Conservation (phyloP, 2,797 vertebrate species). For the Megaceryle alcyon region DNA sequence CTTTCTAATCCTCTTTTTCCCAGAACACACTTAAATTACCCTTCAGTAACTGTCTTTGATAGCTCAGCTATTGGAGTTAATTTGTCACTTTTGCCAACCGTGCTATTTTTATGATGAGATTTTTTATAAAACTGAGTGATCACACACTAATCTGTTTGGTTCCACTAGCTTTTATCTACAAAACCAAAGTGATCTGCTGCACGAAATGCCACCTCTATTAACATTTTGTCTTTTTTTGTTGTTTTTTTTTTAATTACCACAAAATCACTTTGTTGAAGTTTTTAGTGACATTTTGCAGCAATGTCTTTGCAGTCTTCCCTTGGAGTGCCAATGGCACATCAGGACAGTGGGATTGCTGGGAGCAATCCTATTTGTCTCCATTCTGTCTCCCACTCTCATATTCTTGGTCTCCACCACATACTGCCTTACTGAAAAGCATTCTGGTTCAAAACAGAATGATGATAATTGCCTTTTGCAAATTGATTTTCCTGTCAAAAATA, state of each 20-base stretch:
- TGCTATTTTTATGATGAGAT: slow-evolving; percentile 4
- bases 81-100: slow-evolving; percentile 27
- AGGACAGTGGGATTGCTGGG: neutral
- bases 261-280: neutral
- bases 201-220: neutral
- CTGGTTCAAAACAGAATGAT: neutral
- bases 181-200: neutral
- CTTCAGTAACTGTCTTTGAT: slow-evolving; percentile 27
- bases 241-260: neutral
- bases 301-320: neutral
- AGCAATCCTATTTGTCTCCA: neutral
- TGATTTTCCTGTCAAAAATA: neutral
- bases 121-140: neutral
- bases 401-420: neutral
- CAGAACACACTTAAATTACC: slow-evolving; percentile 45
- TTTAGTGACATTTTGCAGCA: neutral
- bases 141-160: neutral
- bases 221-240: neutral
- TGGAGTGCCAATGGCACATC: neutral
- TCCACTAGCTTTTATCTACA: neutral
- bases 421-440: neutral
- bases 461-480: neutral
- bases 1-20: slow-evolving; percentile 58
- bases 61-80: slow-evolving; percentile 45
- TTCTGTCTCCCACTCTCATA: neutral